A percentile compares a stretch with the other conserved stretches of the same genome.
These are phyloP conservation scores for Zoanthus sociatus DNA, from an alignment of 92 coral and sea anemone species.

Conservation along the genomic window DNA sequence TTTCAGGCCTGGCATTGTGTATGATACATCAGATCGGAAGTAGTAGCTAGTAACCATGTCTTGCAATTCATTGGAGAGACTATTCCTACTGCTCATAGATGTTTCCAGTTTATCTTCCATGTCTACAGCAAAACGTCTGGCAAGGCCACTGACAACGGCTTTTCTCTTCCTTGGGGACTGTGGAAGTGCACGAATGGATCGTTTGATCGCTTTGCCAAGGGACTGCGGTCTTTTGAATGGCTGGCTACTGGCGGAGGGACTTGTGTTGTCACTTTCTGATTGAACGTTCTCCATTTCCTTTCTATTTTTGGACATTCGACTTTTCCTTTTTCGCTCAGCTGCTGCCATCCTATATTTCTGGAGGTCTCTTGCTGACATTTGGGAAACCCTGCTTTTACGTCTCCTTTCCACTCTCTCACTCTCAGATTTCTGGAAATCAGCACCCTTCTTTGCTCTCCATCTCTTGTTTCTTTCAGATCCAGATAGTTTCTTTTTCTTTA, in stretches of 20 bases:
- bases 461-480: constrained; percentile 48
- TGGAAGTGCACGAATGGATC: constrained; percentile 51
- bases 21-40: constrained; percentile 44
- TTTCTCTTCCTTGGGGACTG: constrained; percentile 57
- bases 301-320: constrained; percentile 32
- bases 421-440: constrained; percentile 44
- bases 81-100: constrained; percentile 38
- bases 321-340: constrained; percentile 46
- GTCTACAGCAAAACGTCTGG: constrained; percentile 47
- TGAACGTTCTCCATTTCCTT: constrained; percentile 35
- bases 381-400: constrained; percentile 42
- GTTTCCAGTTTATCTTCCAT: constrained; percentile 43
- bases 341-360: constrained; percentile 44
- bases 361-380: constrained; percentile 49
- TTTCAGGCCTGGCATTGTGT: constrained; percentile 55
- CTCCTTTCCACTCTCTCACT: constrained; percentile 45
- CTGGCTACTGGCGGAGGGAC: constrained; percentile 17
- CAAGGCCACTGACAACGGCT: constrained; percentile 56
- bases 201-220: constrained; percentile 53
- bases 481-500: constrained; percentile 31
- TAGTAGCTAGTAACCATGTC: constrained; percentile 45
- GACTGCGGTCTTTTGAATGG: constrained; percentile 50
- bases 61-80: constrained; percentile 41
- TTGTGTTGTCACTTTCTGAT: constrained; percentile 35
- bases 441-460: constrained; percentile 38